A percentile compares a stretch with the other conserved stretches of the same genome.
Conservation (phyloP, 2,888 invertebrate species). For the Drymonia ruficornis region DNA sequence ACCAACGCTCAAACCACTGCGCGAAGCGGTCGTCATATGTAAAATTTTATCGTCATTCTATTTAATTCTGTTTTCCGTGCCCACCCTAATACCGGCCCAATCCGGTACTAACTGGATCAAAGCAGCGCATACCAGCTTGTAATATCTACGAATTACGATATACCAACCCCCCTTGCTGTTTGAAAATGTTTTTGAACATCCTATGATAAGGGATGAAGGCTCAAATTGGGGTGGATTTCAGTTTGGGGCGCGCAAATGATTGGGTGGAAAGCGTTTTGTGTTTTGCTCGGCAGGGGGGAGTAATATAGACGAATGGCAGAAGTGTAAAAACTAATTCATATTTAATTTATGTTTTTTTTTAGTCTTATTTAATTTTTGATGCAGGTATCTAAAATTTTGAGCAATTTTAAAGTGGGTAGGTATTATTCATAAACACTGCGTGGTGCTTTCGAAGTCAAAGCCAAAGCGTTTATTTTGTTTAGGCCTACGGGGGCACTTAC, state of each 20-base stretch:
- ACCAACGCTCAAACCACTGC: no score
- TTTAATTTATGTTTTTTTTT: no score
- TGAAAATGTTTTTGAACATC: constrained; percentile 5
- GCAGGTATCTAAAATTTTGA: no score
- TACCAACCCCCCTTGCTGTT: constrained; percentile 27
- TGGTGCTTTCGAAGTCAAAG: no score
- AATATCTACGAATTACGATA: constrained; percentile 61
- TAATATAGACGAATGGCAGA: neutral
- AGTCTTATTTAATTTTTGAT: no score
- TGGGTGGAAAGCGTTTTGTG: constrained; percentile 14
- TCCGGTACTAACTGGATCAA: constrained; percentile 58
- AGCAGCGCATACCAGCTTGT: constrained; percentile 57
- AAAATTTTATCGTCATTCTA: no score
- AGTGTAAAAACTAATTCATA: no score
- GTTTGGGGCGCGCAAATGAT: constrained; percentile 17
- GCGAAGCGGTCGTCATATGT: no score
- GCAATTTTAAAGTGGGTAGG: no score
- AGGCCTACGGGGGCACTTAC: no score
- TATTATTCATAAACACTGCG: no score
- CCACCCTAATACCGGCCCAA: constrained; percentile 39
- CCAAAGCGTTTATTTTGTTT: no score
- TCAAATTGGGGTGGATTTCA: neutral
- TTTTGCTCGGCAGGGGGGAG: constrained; percentile 15
- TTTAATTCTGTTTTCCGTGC: constrained; percentile 12
- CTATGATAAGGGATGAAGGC: neutral